Percentiles rank a stretch among this genome's conserved stretches.
Conservation (phyloP, 2,888 invertebrate species). For the Gymnoscelis rufifasciata region DNA sequence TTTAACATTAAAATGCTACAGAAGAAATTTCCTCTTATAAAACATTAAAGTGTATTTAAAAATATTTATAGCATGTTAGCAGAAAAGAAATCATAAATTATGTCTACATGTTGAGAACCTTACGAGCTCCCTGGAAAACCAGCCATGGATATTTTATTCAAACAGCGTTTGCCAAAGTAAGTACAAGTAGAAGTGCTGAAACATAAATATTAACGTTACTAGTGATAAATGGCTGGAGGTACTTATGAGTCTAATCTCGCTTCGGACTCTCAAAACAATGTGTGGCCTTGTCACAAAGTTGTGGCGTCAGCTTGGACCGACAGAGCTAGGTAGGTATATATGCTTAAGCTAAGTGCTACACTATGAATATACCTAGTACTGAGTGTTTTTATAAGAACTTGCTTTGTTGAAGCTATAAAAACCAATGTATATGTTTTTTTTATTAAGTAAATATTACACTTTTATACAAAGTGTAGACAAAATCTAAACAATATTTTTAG, state of each 20-base stretch:
- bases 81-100: constrained; percentile 17
- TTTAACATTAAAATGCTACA: constrained; percentile 4
- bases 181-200: constrained; percentile 17
- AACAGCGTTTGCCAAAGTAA: constrained; percentile 17
- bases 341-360: constrained; percentile 1
- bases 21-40: no score
- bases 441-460: no score
- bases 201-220: constrained; percentile 28
- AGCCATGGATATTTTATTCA: constrained; percentile 18
- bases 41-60: no score
- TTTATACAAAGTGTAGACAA: no score
- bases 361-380: no score
- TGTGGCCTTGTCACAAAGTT: constrained; percentile 36
- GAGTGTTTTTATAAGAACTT: no score
- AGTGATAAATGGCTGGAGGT: constrained; percentile 31
- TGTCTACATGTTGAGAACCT: constrained; percentile 5
- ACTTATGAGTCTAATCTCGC: constrained; percentile 38
- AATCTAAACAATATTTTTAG: no score
- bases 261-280: constrained; percentile 33
- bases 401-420: no score
- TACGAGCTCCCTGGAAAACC: constrained; percentile 5
- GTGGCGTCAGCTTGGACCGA: constrained; percentile 37
- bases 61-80: constrained; percentile 15
- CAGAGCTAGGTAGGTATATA: constrained; percentile 5
- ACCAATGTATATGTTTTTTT: no score